Evolutionary conservation across 2,113 vertebrate species (phyloP), one percentile per base, ranked within the genome.

Genomic region (Athene cunicularia): DNA sequence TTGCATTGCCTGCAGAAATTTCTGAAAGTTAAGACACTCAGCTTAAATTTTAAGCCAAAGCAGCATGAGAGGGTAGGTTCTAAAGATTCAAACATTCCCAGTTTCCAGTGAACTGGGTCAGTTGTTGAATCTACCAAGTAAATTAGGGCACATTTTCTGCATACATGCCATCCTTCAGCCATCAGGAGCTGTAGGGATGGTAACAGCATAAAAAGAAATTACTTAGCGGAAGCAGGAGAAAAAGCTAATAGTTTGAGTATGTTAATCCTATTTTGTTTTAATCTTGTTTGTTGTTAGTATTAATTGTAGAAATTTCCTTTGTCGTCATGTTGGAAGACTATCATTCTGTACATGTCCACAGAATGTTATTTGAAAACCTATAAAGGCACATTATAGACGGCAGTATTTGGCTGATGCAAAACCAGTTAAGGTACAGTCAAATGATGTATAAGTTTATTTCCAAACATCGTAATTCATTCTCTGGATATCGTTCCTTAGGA

Each of bases 261-360:
- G 83, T 95, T 97, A 97, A 95, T 95, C 62, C 62, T 95, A 43
- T 95, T 97, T 91, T 64, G 8, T 20, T 91, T 94, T 93, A 87
- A 96, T 94, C 89, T 87, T 82, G 32, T 94, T 97, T 95, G 33
- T 60, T 93, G 94, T 93, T 84, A 88, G 2, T 70, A 80, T 82
- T 95, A 87, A 64, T 64, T 89, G 28, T 49, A 95, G 66, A 95
- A 95, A 84, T 80, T 94, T 95, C 83, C 83, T 95, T 79, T 95
- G 90, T 84, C 6, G 6, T 90, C 85, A 76, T 71, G 71, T 59
- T 80, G n/a, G 71, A 77, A 76, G 53, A 87, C 12, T 15, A 71
- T 76, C n/a, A 75, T 71, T 81, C 49, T 58, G 55, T 39, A 55
- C 18, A 22, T 16, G 60, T n/a, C 12, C 73, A 67, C 60, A 68